Evolutionary conservation across 2,797 vertebrate genomes (phyloP).

Genomic region (Cossypha dichroa): DNA sequence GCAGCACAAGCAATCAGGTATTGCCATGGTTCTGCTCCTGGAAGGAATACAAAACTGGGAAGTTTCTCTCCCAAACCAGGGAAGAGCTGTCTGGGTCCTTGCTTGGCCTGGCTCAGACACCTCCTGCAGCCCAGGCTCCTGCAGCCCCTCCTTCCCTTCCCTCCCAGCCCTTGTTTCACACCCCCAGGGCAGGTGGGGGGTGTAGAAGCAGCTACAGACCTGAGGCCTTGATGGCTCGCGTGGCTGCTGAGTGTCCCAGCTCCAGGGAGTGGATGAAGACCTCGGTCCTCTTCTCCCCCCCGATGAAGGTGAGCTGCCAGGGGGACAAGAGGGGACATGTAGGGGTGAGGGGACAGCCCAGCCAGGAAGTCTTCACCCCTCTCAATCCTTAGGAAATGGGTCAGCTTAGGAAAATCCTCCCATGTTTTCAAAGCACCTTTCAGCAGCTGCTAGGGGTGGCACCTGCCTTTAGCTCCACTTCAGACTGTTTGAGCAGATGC

Average conservation of each 20-base stretch:
- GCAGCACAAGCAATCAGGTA: not conserved
- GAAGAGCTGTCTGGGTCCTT: not conserved
- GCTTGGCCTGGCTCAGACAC: not conserved
- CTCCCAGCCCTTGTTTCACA: not conserved
- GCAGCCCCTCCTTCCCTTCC: not conserved
- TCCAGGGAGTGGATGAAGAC: constrained; percentile 96
- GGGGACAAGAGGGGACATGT: not conserved
- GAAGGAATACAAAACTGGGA: not conserved
- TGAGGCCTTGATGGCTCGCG: constrained; percentile 93
- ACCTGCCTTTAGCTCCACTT: not conserved
- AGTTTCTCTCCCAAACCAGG: not conserved
- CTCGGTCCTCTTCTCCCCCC: constrained; percentile 88
- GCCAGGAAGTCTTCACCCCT: not conserved
- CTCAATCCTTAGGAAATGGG: not conserved
- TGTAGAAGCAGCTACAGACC: constrained; percentile 74
- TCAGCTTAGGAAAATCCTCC: not conserved
- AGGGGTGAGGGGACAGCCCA: not conserved
- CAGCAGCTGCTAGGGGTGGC: not conserved
- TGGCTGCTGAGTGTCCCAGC: constrained; percentile 91
- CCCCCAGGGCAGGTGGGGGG: no score
- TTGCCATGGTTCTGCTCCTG: accelerated
- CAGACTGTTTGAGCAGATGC: not conserved
- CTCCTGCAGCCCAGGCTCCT: not conserved
- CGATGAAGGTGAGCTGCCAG: constrained; percentile 86
- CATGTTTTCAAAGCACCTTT: not conserved